Evolutionary conservation across 1,140 invertebrate species (phyloP).

Genomic region (Scaptodrosophila lebanonensis): DNA sequence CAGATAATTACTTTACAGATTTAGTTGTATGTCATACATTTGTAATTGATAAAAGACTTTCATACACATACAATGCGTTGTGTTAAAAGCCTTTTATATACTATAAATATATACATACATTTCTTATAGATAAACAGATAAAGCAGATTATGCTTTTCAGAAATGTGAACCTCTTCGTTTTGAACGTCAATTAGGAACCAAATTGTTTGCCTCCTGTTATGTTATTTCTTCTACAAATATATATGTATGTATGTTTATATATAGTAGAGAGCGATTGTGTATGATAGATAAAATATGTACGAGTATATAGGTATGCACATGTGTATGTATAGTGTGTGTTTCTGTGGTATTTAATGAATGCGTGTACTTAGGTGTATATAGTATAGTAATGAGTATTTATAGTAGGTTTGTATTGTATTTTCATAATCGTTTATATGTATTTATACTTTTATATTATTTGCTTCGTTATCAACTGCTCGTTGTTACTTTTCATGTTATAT

Average conservation of each 20-base stretch:
- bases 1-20: no score
- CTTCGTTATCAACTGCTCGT: constrained; percentile 59
- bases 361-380: constrained; percentile 32
- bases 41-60: no score
- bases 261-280: constrained; percentile 6
- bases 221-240: no score
- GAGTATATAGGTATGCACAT: background rate
- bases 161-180: no score
- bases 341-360: constrained; percentile 34
- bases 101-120: no score
- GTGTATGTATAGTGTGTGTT: constrained; percentile 23
- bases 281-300: background rate
- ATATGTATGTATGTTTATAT: constrained; percentile 9
- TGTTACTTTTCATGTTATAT: constrained; percentile 56
- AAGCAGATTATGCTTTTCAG: no score
- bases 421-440: constrained; percentile 56
- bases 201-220: no score
- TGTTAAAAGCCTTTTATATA: no score
- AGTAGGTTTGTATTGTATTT: constrained; percentile 45
- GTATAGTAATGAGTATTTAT: background rate
- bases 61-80: no score
- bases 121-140: no score
- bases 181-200: no score
- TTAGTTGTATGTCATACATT: no score
- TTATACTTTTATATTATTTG: constrained; percentile 59